Percentiles rank a stretch among this genome's conserved stretches.
Conservation (phyloP, 2,888 invertebrate genomes). For the Chaitophorus viminalis region DNA sequence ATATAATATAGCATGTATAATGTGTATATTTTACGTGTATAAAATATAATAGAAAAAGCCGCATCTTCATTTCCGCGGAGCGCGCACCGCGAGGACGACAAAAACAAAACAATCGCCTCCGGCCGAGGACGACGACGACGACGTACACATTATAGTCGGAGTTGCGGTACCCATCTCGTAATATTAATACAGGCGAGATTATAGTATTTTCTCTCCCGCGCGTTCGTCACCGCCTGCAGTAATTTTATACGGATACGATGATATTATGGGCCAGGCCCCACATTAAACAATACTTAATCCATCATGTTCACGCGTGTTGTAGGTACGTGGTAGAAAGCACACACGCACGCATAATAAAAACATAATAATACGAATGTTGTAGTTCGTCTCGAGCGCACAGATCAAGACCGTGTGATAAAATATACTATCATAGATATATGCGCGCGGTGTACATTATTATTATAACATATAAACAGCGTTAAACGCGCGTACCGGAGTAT, state of each 20-base stretch:
- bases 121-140: not conserved
- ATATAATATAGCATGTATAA: too few relatives aligned
- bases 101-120: slow-evolving; percentile 9
- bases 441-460: too few relatives aligned
- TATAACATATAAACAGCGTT: not conserved
- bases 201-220: not conserved
- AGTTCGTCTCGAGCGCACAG: not conserved
- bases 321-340: not conserved
- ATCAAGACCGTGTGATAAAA: too few relatives aligned
- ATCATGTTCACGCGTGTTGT: not conserved
- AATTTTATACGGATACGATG: not conserved
- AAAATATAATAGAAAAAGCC: too few relatives aligned
- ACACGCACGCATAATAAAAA: not conserved
- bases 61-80: too few relatives aligned
- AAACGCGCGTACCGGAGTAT: too few relatives aligned
- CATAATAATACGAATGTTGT: not conserved
- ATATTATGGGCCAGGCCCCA: not conserved
- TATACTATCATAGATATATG: too few relatives aligned
- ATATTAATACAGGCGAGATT: too few relatives aligned
- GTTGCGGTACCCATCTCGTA: not conserved
- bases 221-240: not conserved
- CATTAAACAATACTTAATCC: slow-evolving; percentile 39
- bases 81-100: too few relatives aligned
- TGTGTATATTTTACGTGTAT: too few relatives aligned
- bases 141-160: too few relatives aligned